Evolutionary conservation across 2,888 invertebrate genomes (phyloP).

Genomic region (Dione juno): DNA sequence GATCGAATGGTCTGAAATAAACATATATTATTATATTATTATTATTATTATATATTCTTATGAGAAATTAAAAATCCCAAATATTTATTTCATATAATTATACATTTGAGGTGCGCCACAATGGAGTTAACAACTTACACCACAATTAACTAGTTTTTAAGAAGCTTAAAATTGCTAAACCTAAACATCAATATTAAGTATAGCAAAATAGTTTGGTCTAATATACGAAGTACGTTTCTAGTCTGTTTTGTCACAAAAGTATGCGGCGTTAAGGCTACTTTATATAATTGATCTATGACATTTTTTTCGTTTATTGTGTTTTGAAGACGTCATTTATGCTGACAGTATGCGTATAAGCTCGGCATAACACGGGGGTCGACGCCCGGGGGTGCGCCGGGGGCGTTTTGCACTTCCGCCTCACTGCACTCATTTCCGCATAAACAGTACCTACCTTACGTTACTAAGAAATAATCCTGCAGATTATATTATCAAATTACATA

Average conservation of each 20-base stretch:
- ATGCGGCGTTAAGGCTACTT: not conserved
- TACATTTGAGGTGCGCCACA: no score
- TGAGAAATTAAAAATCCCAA: no score
- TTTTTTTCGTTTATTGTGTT: constrained; percentile 41
- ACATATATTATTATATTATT: no score
- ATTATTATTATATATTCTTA: no score
- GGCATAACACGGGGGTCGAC: constrained; percentile 64
- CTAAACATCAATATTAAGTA: no score
- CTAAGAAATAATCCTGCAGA: constrained; percentile 64
- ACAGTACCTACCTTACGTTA: constrained; percentile 66
- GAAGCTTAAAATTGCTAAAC: no score
- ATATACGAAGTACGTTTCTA: not conserved
- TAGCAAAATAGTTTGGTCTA: not conserved
- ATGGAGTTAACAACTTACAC: no score
- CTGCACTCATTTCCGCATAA: constrained; percentile 81
- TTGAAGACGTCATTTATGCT: constrained; percentile 50
- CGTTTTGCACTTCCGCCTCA: constrained; percentile 79
- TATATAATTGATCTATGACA: constrained; percentile 37
- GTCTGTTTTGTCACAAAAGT: not conserved
- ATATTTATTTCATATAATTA: no score
- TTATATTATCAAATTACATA: constrained; percentile 45
- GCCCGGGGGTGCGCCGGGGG: constrained; percentile 70
- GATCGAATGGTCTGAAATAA: no score
- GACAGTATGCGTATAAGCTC: constrained; percentile 55
- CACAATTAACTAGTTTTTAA: no score